A percentile compares a stretch with the other conserved stretches of the same genome.
phyloP scores from a whole-genome alignment of 2,888 invertebrate species.

The Caenorhabditis plicata region DNA sequence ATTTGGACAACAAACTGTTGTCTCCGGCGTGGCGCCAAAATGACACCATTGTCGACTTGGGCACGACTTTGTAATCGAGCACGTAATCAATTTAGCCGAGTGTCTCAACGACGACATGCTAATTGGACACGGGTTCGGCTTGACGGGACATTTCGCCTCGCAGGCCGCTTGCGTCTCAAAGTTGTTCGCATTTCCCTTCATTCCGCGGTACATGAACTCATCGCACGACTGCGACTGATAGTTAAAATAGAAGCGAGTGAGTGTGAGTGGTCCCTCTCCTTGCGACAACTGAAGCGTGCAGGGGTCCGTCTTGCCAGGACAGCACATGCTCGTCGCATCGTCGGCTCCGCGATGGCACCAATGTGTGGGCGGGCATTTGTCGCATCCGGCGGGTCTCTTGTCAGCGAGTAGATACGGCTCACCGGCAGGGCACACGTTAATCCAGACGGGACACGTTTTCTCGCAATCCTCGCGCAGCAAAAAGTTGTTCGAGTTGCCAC shows the following conservation, averaged over 20 bases:
- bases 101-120: constrained; percentile 41
- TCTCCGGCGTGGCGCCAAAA: constrained; percentile 51
- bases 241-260: constrained; percentile 54
- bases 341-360: constrained; percentile 56
- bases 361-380: constrained; percentile 51
- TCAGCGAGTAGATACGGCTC: constrained; percentile 50
- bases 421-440: constrained; percentile 57
- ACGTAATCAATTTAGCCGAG: constrained; percentile 33
- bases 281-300: constrained; percentile 41
- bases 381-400: constrained; percentile 38
- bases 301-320: constrained; percentile 53
- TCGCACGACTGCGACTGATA: constrained; percentile 44
- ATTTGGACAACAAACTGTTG: constrained; percentile 62
- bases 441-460: constrained; percentile 55
- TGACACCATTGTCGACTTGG: constrained; percentile 61
- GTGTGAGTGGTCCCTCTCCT: constrained; percentile 48
- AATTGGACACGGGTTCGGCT: constrained; percentile 52
- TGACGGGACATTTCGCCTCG: constrained; percentile 52
- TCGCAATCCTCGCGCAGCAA: constrained; percentile 56
- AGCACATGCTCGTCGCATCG: constrained; percentile 52
- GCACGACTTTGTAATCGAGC: constrained; percentile 45
- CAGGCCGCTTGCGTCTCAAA: constrained; percentile 51
- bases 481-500: constrained; percentile 64
- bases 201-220: constrained; percentile 54
- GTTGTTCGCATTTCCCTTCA: constrained; percentile 62